Conservation (phyloP, 1,140 invertebrate genomes). For the Rhysida immarginata region DNA sequence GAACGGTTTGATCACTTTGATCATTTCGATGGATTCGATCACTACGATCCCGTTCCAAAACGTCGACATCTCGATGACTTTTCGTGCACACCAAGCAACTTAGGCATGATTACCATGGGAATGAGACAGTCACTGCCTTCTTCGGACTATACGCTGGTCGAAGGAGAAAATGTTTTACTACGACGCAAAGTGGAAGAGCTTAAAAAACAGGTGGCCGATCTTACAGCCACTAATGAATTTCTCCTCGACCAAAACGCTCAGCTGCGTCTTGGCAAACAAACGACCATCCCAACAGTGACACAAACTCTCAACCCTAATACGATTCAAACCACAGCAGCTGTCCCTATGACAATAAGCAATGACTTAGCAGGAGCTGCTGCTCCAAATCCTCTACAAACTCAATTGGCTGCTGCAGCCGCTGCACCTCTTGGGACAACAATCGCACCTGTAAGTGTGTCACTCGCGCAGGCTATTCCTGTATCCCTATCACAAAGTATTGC, state of each 20-base stretch:
- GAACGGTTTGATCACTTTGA: slow-evolving; percentile 9
- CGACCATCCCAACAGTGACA: slow-evolving; percentile 25
- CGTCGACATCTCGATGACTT: slow-evolving; percentile 14
- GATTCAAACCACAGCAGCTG: slow-evolving; percentile 3
- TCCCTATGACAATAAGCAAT: slow-evolving; percentile 22
- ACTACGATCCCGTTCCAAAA: slow-evolving; percentile 20
- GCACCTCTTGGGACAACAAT: slow-evolving; percentile 21
- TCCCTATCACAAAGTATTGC: slow-evolving; percentile 28
- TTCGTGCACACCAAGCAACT: background rate
- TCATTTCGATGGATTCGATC: slow-evolving; percentile 14
- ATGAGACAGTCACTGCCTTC: slow-evolving; percentile 1
- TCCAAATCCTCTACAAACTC: slow-evolving; percentile 30
- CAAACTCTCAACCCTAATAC: slow-evolving; percentile 12
- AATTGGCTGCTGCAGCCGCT: slow-evolving; percentile 18
- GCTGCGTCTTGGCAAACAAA: slow-evolving; percentile 46
- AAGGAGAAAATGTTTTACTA: slow-evolving; percentile 54
- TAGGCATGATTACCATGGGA: background rate
- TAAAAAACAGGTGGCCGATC: slow-evolving; percentile 44
- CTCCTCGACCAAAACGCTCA: slow-evolving; percentile 64
- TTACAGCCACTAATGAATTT: slow-evolving; percentile 63
- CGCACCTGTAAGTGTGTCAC: slow-evolving; percentile 22
- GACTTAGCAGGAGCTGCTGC: slow-evolving; percentile 11
- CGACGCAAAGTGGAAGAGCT: slow-evolving; percentile 55
- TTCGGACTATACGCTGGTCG: slow-evolving; percentile 29
- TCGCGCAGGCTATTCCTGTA: slow-evolving; percentile 18